A percentile compares a stretch with the other conserved stretches of the same genome.
Conservation (phyloP, 2,888 invertebrate genomes). For the Rhamnusium bicolor region DNA sequence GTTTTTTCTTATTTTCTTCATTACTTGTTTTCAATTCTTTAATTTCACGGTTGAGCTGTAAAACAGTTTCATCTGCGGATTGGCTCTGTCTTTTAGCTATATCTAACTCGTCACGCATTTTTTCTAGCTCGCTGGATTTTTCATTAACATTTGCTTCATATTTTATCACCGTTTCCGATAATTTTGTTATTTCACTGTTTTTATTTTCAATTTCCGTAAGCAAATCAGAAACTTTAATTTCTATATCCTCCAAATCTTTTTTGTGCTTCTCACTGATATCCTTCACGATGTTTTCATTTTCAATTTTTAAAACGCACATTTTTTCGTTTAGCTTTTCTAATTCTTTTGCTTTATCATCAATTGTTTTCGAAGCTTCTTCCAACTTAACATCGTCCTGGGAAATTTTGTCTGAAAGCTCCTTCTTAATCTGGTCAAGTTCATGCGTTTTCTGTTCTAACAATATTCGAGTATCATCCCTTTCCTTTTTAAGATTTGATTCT, state of each 20-base stretch:
- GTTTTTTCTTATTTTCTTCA: conserved; percentile 43
- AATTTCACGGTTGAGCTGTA: conserved; percentile 44
- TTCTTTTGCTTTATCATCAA: conserved; percentile 44
- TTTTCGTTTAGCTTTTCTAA: conserved; percentile 45
- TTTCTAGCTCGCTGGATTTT: conserved; percentile 73
- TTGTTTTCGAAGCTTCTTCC: conserved; percentile 69
- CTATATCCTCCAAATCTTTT: conserved; percentile 46
- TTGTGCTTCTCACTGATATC: conserved; percentile 52
- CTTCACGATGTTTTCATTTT: conserved; percentile 48
- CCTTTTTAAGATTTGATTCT: conserved; percentile 60
- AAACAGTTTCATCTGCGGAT: conserved; percentile 35
- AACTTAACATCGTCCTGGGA: conserved; percentile 57
- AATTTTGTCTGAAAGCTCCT: conserved; percentile 52
- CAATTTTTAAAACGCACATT: conserved; percentile 30
- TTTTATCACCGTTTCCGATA: conserved; percentile 51
- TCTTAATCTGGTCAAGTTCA: conserved; percentile 64
- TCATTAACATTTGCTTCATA: conserved; percentile 39
- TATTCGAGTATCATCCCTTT: conserved; percentile 65
- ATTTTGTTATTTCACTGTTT: conserved; percentile 47
- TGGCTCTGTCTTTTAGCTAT: conserved; percentile 45
- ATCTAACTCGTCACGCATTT: conserved; percentile 72
- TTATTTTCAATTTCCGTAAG: conserved; percentile 51
- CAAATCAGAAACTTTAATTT: conserved; percentile 46
- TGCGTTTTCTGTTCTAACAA: conserved; percentile 62
- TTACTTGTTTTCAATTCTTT: conserved; percentile 39